Percentiles rank a stretch among this genome's conserved stretches.
phyloP scores from a whole-genome alignment of 2,113 vertebrate genomes.

The Toxotes jaculatrix region DNA sequence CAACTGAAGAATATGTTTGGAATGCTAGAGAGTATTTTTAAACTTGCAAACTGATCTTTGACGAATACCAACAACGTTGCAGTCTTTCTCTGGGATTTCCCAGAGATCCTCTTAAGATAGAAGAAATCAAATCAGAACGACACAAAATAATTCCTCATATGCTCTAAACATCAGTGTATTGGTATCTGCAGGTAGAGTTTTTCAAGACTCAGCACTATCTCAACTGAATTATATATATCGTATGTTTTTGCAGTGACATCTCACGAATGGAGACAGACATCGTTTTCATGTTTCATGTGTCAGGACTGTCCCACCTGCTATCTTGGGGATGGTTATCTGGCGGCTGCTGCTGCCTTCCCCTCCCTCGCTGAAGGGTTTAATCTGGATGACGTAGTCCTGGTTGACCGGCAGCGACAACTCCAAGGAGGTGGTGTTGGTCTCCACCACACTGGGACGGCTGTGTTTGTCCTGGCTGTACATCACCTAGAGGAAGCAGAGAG shows the following conservation, averaged over 20 bases:
- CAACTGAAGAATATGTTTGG: neutral
- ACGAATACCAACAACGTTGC: constrained; percentile 18
- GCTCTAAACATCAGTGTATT: neutral
- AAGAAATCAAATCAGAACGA: neutral
- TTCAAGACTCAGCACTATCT: neutral
- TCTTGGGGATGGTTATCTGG: constrained; percentile 94
- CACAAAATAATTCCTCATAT: neutral
- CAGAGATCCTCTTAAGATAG: neutral
- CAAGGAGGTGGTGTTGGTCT: constrained; percentile 95
- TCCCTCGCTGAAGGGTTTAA: constrained; percentile 95
- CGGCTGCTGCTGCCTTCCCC: constrained; percentile 95
- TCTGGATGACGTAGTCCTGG: constrained; percentile 95
- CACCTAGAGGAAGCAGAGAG: constrained; percentile 84
- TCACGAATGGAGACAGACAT: neutral
- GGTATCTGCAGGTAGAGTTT: neutral
- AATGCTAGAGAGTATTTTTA: neutral
- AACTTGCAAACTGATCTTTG: neutral
- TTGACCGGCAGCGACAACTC: constrained; percentile 93
- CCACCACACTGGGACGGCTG: constrained; percentile 90
- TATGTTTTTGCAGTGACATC: neutral
- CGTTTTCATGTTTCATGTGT: neutral
- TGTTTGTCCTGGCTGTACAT: constrained; percentile 94
- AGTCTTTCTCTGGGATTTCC: neutral
- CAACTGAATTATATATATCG: neutral
- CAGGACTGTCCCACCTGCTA: constrained; percentile 74